Evolutionary conservation across 1,140 invertebrate genomes (phyloP), one percentile per base, ranked within the genome.

Genomic region (Drosophila novamexicana): DNA sequence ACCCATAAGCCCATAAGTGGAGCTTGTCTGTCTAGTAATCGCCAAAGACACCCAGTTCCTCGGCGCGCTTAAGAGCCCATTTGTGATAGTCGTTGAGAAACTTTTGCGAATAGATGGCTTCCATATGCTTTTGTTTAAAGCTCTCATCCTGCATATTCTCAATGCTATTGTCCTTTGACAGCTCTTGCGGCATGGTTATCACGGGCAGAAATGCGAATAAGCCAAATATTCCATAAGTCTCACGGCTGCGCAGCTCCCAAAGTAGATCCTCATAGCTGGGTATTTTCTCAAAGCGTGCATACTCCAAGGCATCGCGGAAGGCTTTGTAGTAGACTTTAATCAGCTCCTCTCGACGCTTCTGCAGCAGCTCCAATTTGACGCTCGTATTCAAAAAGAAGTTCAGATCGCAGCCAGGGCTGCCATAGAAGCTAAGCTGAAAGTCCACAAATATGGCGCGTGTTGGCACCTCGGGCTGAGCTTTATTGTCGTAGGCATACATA

Each of bases 401-500:
- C 9, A 92, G 53, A 53, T 92, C 91, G 40, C 89, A 90, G 3
- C 50, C 91, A 0, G 90, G 90, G 59, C 91, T 92, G 22, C 90
- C 91, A 12, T 74, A 91, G 42, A 90, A 92, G 29, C 79, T 78
- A 0, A 91, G 34, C 39, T 92, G 91, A 32, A 91, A 92, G 47
- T 92, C 91, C 14, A 92, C 94, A 50, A 95, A 94, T 80, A 94
- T 94, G 3, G 94, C 93, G 9, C 93, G 90, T 6, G 93, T 90
- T 0, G 94, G 93, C 56, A 93, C 91, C 0, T 91, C 90, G 1
- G 85, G 79, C 44, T 86, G 44, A 0, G 91, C 50, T 0, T 92
- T 67, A 56, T 94, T 83, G 63, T 90, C 90, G 73, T 95, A 95
- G 44, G 93, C 93, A 77, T 95, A 95, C 75, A 96, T 88, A 90